Base-by-base conservation (phyloP, 2,113 vertebrate species). In the Oceanites oceanicus region DNA sequence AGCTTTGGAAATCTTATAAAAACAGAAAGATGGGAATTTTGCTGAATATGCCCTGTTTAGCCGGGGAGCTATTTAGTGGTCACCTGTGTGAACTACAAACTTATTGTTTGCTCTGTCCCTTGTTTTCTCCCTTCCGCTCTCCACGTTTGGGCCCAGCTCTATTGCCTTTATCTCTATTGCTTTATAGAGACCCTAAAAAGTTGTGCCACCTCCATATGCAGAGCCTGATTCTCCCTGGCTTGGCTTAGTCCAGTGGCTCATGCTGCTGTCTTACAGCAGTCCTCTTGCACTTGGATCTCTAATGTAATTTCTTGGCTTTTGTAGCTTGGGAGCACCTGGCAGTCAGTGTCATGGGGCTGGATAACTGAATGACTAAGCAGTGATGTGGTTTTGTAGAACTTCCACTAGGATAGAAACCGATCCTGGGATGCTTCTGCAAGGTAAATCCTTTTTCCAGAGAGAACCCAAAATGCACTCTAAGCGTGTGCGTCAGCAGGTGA, bases 1-100 rank as follows among this genome's bases (percentile, higher is more conserved):
- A 85, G 53, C 45, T 92, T 79, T 66, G 80, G 40, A 92, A 95
- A 75, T 72, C 66, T 89, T 61, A 44, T 67, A 89, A 91, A 89
- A 88, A 26, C 66, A 85, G 91, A 68, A 70, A 84, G 82, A 70
- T 8, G 59, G 53, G 80, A 72, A 23, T 84, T 92, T 71, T 84
- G 65, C 61, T 84, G 88, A 22, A 47, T 59, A 8, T 73, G 44
- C 84, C 84, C 93, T 65, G 13, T 67, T 90, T 59, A 79, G 62
- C 71, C 53, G 49, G 45, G 50, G 62, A 93, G 23, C 63, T 76
- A 2, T 25, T 42, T 73, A 38, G 49, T 20, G 50, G 71, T 61
- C 34, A 85, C 40, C 44, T 58, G 22, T 17, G 17, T 66, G 72
- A 85, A 29, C 40, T 59, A 16, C 91, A 42, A 42, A 52, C 25